Evolutionary conservation across 2,888 invertebrate species (phyloP).

Genomic region (Zootermopsis nevadensis): DNA sequence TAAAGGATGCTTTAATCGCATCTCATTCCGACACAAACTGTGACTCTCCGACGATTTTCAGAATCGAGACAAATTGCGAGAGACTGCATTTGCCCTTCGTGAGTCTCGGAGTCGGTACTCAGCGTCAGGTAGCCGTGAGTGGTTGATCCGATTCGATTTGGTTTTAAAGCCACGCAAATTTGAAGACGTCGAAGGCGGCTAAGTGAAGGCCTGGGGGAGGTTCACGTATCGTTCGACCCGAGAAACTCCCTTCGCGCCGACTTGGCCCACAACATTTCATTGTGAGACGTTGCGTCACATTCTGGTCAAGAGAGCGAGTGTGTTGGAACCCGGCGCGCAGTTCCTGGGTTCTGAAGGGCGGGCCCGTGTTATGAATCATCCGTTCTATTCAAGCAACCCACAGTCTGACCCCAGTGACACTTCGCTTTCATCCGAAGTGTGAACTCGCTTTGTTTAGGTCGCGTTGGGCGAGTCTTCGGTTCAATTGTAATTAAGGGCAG

Average conservation of each 20-base stretch:
- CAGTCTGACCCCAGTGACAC: constrained; percentile 43
- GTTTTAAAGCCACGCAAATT: no score
- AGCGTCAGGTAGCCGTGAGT: no score
- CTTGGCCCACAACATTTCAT: not conserved
- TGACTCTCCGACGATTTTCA: no score
- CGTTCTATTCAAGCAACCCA: constrained; percentile 42
- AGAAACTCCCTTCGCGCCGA: not conserved
- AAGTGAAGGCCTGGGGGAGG: no score
- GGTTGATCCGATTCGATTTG: no score
- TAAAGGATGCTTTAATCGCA: no score
- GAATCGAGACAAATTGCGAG: no score
- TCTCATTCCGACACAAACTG: no score
- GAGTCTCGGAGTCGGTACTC: no score
- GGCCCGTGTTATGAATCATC: constrained; percentile 10
- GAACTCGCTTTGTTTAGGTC: constrained; percentile 33
- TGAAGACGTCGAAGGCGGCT: no score
- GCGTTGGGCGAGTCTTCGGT: constrained; percentile 1
- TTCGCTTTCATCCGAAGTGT: constrained; percentile 23
- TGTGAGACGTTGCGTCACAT: not conserved
- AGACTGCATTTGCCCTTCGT: no score
- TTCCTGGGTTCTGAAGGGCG: not conserved
- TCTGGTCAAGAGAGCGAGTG: not conserved
- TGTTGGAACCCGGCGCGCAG: not conserved
- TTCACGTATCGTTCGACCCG: not conserved
- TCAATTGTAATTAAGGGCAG: constrained; percentile 30